phyloP scores from a whole-genome alignment of 2,888 invertebrate species.

The Enchytraeus crypticus region DNA sequence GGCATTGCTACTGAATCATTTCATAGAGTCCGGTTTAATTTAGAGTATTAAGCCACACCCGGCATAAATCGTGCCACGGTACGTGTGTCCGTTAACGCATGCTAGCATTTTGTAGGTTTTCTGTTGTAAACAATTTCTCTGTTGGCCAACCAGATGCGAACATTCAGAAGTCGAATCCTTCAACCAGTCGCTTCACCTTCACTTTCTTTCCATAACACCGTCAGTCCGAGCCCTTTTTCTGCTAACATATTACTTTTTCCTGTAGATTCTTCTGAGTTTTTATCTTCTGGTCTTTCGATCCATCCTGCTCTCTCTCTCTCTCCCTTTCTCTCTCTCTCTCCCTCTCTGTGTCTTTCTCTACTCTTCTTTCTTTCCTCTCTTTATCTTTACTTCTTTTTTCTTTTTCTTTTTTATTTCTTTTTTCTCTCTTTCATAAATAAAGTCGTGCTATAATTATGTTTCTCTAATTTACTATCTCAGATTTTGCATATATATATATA shows the following conservation, averaged over 20 bases:
- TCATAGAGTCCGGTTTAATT: too few relatives aligned
- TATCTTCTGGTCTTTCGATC: not conserved
- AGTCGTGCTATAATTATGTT: not conserved
- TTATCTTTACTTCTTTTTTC: not conserved
- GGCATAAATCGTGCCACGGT: too few relatives aligned
- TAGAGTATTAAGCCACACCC: too few relatives aligned
- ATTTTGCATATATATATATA: slow-evolving; percentile 1
- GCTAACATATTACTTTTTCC: not conserved
- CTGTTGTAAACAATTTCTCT: too few relatives aligned
- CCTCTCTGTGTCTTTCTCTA: not conserved
- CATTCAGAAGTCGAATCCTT: too few relatives aligned
- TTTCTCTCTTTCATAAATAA: not conserved
- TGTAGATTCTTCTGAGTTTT: not conserved
- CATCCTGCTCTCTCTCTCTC: not conserved
- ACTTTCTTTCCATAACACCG: too few relatives aligned
- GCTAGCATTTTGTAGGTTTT: too few relatives aligned
- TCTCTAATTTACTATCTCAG: slow-evolving; percentile 1
- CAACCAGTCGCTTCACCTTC: too few relatives aligned
- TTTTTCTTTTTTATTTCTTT: not conserved
- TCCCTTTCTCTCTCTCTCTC: not conserved
- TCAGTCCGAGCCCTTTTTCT: too few relatives aligned
- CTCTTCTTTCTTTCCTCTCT: not conserved
- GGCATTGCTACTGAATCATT: too few relatives aligned
- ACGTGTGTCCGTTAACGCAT: too few relatives aligned
- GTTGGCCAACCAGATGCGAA: too few relatives aligned